Evolutionary conservation across 2,113 vertebrate species (phyloP), one percentile per base, ranked within the genome.

Genomic region (Cyrtonyx montezumae): DNA sequence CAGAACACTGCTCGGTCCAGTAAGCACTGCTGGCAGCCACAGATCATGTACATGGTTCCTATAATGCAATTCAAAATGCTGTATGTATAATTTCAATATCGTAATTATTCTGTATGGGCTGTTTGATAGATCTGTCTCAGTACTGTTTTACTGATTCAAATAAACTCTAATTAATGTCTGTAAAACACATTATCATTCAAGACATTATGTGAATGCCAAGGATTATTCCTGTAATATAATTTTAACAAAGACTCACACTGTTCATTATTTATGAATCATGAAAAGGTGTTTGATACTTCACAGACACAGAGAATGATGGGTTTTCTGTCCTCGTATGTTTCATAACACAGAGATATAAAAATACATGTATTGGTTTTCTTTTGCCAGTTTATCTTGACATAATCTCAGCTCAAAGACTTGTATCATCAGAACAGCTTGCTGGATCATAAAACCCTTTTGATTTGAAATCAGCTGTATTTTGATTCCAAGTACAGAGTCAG

Each of bases 101-200:
- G 11, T 10, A 67, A 56, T 89, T 70, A 56, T 55, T 89, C 67
- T 75, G 20, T 80, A 68, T 11, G 26, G 32, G 13, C 36, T 85
- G 36, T 87, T 92, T 56, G 78, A 91, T 66, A 82, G 61, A 75
- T 14, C 32, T 67, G 49, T 76, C 61, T 91, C 61, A 75, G 61
- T 87, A 80, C 19, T 80, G 58, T 74, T 80, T 79, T 67, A 83
- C 63, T 86, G 87, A 78, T 86, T 94, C 79, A 68, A 56, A 87
- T 85, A 36, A 83, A 75, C 87, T 78, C 46, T 83, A 85, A 93
- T 95, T 93, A 94, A 86, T 30, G 48, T 56, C 61, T 83, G n/a
- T 61, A 66, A 92, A 95, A 71, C 75, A 70, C 34, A 77, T 87
- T 69, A 84, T 91, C 75, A 79, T 69, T 37, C 28, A 87, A 94